Base-by-base conservation (phyloP, 2,113 vertebrate genomes). In the Phaetusa simplex region DNA sequence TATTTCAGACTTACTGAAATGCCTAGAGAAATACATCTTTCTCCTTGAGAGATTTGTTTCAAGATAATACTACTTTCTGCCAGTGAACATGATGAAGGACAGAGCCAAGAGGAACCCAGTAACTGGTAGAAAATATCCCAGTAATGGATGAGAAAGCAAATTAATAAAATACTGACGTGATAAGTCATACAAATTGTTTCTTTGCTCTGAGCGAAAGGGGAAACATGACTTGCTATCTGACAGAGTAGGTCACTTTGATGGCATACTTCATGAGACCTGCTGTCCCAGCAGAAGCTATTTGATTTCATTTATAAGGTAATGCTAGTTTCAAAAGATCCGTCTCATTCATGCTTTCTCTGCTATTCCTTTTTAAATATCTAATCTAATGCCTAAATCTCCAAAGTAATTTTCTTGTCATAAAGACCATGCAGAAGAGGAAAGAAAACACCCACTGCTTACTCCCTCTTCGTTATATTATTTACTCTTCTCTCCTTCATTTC, bases 81-180 rank as follows among this genome's bases (percentile, higher is more conserved):
- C 77, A 85, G 43, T 34, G 62, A 92, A 88, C 27, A 87, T 89
- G 86, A 96, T 4, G 4, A 92, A 95, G 66, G 65, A 61, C 86
- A 95, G 86, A 93, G 89, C 27, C 89, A 87, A 87, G 53, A 91
- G 70, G 52, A 94, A 79, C 30, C 43, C 88, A 47, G 59, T 93
- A 92, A 92, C 73, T 43, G 62, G 82, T 18, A 79, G 70, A 78
- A 97, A 93, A 91, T n/a, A 92, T 70, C 53, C 40, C 77, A 59
- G 40, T 84, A 88, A 94, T 77, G 45, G 77, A 93, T 93, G 65
- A 97, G 82, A 90, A 89, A 91, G 83, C 49, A 92, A 97, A 94
- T 90, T 85, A 84, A 81, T 94, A 82, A 92, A 91, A 90, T 61
- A 42, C 58, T 85, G 88, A 59, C 2, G 9, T 45, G 61, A 34